Conservation (phyloP, 2,113 vertebrate genomes). For the Varanus komodoensis region DNA sequence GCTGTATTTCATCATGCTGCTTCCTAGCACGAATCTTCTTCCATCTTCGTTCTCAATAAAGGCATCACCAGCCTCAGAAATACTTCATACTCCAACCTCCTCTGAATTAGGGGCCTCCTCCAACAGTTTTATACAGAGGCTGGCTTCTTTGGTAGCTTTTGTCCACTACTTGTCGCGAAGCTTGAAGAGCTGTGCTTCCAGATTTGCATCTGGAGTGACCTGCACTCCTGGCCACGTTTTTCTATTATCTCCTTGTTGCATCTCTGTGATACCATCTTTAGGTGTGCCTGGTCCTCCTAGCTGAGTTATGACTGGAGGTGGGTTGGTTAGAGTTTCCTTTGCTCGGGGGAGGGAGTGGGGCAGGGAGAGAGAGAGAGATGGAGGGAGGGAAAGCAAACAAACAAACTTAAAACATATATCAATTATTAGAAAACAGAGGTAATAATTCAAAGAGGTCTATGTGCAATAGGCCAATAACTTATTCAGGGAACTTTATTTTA, state of each 20-base stretch:
- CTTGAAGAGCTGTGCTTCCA: background rate
- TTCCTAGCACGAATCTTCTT: background rate
- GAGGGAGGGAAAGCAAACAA: background rate
- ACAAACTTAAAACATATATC: background rate
- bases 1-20: background rate
- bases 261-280: background rate
- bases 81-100: background rate
- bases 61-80: background rate
- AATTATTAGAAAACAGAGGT: background rate
- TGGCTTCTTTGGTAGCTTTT: background rate
- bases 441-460: background rate
- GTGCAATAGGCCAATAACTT: background rate
- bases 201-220: background rate
- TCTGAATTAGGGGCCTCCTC: background rate
- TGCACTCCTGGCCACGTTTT: background rate
- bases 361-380: too few species aligned
- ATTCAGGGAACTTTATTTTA: background rate
- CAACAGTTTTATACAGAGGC: background rate
- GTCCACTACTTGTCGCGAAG: background rate
- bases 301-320: too few species aligned
- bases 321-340: too few species aligned
- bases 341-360: background rate
- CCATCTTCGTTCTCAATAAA: background rate
- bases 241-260: background rate
- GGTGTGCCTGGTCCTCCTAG: background rate